Evolutionary conservation across 2,888 invertebrate genomes (phyloP), one percentile per base, ranked within the genome.

Genomic region (Itoplectis maculator): DNA sequence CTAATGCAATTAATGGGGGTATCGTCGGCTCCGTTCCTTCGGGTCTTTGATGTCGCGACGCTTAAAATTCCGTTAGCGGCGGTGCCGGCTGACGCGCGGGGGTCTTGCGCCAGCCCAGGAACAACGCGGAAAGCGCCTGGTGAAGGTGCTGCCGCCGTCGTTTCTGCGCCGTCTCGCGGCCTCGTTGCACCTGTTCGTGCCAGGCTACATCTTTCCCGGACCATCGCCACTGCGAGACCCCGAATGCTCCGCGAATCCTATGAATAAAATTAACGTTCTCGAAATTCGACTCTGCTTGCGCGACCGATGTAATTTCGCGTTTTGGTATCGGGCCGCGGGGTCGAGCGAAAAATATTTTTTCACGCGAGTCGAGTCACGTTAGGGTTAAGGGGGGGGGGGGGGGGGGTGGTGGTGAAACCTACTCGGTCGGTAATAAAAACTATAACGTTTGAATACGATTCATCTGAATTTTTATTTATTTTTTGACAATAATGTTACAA

Each of bases 1-100:
- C 84, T 87, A 88, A 88, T 84, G 85, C 87, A 88, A 86, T 89
- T 87, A 88, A 88, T 86, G 86, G 86, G 86, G 86, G 47, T 82
- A 76, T 72, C 59, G 84, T 80, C 70, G 81, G 81, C 74, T 84
- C 76, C 78, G 84, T 85, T 82, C 81, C 81, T 84, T 78, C 3
- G 85, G 83, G 81, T 87, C 88, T 87, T 86, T 86, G 88, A 88
- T 81, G 84, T 84, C 78, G 61, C 81, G 79, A 59, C 78, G 83
- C 84, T 86, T 86, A 87, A 88, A 87, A 88, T 89, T 88, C 84
- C 61, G 79, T 82, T 79, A 79, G 75, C 72, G 66, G 79, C 75
- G 29, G 40, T n/a, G 47, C n/a, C n/a, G 47, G 47, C n/a, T 47
- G 9, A 29, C 63, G 54, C 49, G 63, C 20, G 47, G 66, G 73